Base-by-base conservation (phyloP, 2,888 invertebrate genomes). In the Morpho helenor region DNA sequence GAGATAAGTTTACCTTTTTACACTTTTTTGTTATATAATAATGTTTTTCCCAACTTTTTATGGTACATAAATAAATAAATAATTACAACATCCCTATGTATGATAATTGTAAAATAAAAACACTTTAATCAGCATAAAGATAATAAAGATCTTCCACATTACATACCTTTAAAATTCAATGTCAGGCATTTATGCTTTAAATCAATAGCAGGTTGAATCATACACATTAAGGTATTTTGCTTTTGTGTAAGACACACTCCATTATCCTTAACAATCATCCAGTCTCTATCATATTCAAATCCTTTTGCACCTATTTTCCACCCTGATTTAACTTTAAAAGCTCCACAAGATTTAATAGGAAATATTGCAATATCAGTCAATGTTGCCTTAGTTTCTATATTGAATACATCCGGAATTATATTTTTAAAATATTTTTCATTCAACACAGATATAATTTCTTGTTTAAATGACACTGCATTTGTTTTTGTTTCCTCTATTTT, bases 201-300 rank as follows among this genome's bases (percentile, higher is more conserved):
- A 81, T 95, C 92, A 61, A 98, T 92, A 47, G 75, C 73, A 0
- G 98, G 98, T 67, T 84, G 90, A 54, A 99, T 92, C 63, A 96
- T 84, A 77, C 97, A 97, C 80, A 99, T 91, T 65, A 92, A 92
- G 2, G 95, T 92, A 70, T 94, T 94, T 61, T 95, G 93, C 82
- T 99, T 98, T 81, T 98, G 98, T 2, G 97, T 98, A 55, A 99
- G 83, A 61, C 96, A 95, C 61, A 95, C 93, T 10, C 98, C 98
- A 71, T 93, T 92, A 7, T 93, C 92, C 70, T 94, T 95, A 7
- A 97, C 92, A 61, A 99, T 94, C 96, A 98, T 97, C 98, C 98
- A 99, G 74, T 95, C 94, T 66, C 99, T 92, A 82, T 99, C 99
- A 79, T 95, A 97, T 72, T 94, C 91, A 42, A 99, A 92, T 0